Conservation (phyloP, 2,888 invertebrate genomes). For the Nymphalis c-album region DNA sequence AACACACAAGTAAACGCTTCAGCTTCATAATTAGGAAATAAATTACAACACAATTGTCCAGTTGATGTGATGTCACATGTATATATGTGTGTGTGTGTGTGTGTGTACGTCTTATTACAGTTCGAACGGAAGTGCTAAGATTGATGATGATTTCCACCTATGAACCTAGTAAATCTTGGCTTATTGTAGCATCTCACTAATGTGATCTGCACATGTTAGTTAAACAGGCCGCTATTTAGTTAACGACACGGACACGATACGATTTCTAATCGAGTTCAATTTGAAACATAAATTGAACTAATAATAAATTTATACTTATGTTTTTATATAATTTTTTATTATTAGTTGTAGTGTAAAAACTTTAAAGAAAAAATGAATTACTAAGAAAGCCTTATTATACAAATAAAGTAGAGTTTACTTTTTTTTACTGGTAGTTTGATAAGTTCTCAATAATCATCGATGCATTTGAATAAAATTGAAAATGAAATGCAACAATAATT, state of each 20-base stretch:
- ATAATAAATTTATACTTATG: too few relatives aligned
- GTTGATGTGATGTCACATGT: neutral
- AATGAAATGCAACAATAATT: too few relatives aligned
- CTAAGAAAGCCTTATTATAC: too few relatives aligned
- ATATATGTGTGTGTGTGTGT: conserved; percentile 7
- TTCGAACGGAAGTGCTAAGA: conserved; percentile 36
- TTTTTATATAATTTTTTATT: too few relatives aligned
- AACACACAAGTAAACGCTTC: too few relatives aligned
- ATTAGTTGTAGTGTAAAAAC: too few relatives aligned
- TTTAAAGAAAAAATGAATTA: too few relatives aligned
- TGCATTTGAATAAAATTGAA: too few relatives aligned
- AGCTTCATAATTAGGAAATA: neutral
- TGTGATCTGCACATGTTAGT: conserved; percentile 43
- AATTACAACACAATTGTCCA: neutral
- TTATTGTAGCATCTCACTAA: conserved; percentile 45
- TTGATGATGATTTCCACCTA: conserved; percentile 41
- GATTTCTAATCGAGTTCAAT: neutral
- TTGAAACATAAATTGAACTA: neutral
- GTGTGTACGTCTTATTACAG: conserved; percentile 31
- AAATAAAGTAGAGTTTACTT: too few relatives aligned
- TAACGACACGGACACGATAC: conserved; percentile 22
- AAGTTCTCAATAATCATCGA: too few relatives aligned
- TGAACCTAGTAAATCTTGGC: conserved; percentile 48
- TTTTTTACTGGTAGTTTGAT: too few relatives aligned
- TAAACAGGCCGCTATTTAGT: conserved; percentile 26